Base-by-base conservation (phyloP, 2,113 vertebrate genomes). In the Gavialis gangeticus region DNA sequence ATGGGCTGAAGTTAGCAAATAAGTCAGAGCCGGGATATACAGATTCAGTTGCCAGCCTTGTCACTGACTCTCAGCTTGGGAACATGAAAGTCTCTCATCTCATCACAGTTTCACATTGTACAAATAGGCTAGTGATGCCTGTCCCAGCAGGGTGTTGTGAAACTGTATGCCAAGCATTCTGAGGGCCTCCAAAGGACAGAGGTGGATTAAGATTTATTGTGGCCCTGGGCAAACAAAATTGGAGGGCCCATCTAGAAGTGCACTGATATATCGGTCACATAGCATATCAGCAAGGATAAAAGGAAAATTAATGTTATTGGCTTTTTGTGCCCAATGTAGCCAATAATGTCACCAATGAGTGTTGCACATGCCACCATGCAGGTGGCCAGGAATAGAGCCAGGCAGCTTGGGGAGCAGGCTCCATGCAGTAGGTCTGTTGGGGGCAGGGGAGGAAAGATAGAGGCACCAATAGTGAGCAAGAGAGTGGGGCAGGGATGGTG, bases 1-100 rank as follows among this genome's bases (percentile, higher is more conserved):
- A 15, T 28, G 58, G n/a, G 58, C 64, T 15, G 3, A 56, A 19
- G 5, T 71, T 1, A 27, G 15, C 10, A 71, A 1, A 13, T 37
- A 2, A 56, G 10, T 0, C 5, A 25, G 27, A 46, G 57, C 63
- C 56, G 79, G 79, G 63, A 13, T 15, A 0, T 0, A 0, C 19
- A 46, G 63, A 10, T 18, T 85, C 25, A 16, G 17, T 76, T 63
- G 56, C 13, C 34, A 60, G 15, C 69, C 28, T 67, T 59, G 19
- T 19, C 5, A 46, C 12, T 46, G 69, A 73, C 22, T 21, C 67
- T 71, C 30, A 71, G 10, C 30, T 3, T 21, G 30, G 30, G 19
- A n/a, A 71, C 34, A 34, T 46, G 12, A 37, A 21, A 73, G 24
- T 22, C 69, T 25, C 69, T 19, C 22, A 46, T 46, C 7, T 0